Evolutionary conservation across 1,140 invertebrate genomes (phyloP), one percentile per base, ranked within the genome.

Genomic region (Metaphire vulgaris): DNA sequence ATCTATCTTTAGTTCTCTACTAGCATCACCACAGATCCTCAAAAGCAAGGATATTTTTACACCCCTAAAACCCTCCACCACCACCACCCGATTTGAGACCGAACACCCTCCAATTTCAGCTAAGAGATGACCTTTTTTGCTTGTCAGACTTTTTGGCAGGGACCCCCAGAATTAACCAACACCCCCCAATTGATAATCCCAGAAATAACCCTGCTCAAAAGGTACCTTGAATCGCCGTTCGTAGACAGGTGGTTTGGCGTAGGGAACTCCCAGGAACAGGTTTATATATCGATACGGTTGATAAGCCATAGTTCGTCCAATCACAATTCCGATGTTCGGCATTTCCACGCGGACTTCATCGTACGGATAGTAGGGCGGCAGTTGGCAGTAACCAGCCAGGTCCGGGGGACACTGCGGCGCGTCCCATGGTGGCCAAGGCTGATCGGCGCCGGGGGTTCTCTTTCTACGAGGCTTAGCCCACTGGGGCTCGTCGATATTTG

Each of bases 341-440:
- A 78, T 74, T 0, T 34, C 56, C 2, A 31, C 67, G 16, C 66
- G 56, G 71, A 78, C 76, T 33, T 70, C 69, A 33, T 78, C 77
- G 56, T 78, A 78, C n/a, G 77, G 77, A 29, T 78, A 76, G 65
- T 71, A 78, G 1, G 77, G 77, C 29, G 74, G 77, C 66, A 78
- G 33, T 15, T 72, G 32, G 68, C 77, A 78, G 2, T 66, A 67
- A 14, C 74, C 77, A 33, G 73, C 64, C 30, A 32, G 29, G 34
- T 77, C 72, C 1, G 77, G 77, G 0, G 77, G 77, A 73, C 77
- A 78, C 1, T 30, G 33, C 16, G 74, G 74, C 29, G 66, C 66
- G 31, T 74, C 74, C 72, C 72, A 73, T 34, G 72, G 72, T 0
- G 72, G 72, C 32, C 32, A 73, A 14, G 33, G 33, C 16, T 73